Base-by-base conservation (phyloP, 1,140 invertebrate species). In the Drosophila varians region DNA sequence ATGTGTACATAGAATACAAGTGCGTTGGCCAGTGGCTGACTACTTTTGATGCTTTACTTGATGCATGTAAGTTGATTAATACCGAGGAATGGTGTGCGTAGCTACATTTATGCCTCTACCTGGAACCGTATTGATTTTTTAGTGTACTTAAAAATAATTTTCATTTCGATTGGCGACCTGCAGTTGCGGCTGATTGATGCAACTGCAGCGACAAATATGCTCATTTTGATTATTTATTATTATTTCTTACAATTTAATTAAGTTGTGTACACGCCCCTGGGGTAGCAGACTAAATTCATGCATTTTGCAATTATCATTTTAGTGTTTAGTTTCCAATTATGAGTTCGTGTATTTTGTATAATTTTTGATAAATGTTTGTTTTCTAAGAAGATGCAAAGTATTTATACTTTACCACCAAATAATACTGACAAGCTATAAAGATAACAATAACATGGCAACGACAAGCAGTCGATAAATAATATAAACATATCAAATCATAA, bases 211-310 rank as follows among this genome's bases (percentile, higher is more conserved):
- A 26, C 60, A 42, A 64, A n/a, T 14, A 34, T 45, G 18, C 47
- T 66, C 25, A 53, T 66, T 66, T 72, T 54, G 49, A 38, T 51
- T 42, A 36, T 28, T 51, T 25, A 26, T 70, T 23, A 21, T 43
- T 12, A 23, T 69, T 79, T 78, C 14, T 56, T 69, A 36, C 40
- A 45, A 71, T 77, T 53, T 25, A 65, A 38, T 65, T 65, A 26
- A 66, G 66, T 68, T 68, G 21, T 66, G 62, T 66, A 53, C 64
- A 68, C 62, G 64, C 75, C 79, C 76, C 65, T 90, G 88, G 88
- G 88, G 88, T 90, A 90, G 88, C 88, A 90, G 88, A 90, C 88
- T 90, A 88, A 90, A 90, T 83, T 74, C 58, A 74, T 80, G 74
- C 74, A 83, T 87, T 70, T 69, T 79, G 75, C 64, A 77, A 66